Percentiles rank a stretch among this genome's conserved stretches.
Evolutionary conservation across 1,140 invertebrate species (phyloP).

Genomic region (Conus betulinus): DNA sequence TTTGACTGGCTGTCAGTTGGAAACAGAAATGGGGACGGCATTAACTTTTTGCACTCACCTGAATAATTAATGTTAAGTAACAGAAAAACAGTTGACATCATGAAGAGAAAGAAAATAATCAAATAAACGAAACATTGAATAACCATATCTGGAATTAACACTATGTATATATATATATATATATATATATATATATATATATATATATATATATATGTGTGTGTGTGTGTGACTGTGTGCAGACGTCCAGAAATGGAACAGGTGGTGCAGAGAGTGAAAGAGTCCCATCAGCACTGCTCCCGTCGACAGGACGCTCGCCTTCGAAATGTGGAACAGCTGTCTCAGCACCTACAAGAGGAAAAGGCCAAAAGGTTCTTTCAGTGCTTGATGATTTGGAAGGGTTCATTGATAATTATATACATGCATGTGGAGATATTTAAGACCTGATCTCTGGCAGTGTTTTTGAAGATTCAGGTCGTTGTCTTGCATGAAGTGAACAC

Average conservation of each 20-base stretch:
- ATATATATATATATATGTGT: neutral
- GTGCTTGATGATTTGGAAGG: neutral
- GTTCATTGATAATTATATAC: neutral
- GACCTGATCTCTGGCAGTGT: neutral
- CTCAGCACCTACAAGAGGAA: slow-evolving; percentile 3
- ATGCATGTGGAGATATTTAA: neutral
- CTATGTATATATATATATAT: neutral
- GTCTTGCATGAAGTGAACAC: neutral
- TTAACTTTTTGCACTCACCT: no score
- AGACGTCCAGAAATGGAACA: slow-evolving; percentile 1
- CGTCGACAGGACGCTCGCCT: neutral
- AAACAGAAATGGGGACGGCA: no score
- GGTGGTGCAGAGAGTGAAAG: slow-evolving; percentile 9
- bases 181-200: neutral
- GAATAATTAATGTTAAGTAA: no score
- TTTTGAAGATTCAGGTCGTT: neutral
- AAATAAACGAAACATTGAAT: no score
- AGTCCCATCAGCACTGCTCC: neutral
- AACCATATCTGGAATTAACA: no score
- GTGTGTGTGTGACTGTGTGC: neutral
- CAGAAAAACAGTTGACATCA: no score
- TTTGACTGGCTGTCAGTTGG: no score
- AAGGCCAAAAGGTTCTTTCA: neutral
- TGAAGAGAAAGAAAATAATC: no score
- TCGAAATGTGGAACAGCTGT: neutral